Conservation (phyloP, 2,113 vertebrate genomes). For the Hemichromis elongatus region DNA sequence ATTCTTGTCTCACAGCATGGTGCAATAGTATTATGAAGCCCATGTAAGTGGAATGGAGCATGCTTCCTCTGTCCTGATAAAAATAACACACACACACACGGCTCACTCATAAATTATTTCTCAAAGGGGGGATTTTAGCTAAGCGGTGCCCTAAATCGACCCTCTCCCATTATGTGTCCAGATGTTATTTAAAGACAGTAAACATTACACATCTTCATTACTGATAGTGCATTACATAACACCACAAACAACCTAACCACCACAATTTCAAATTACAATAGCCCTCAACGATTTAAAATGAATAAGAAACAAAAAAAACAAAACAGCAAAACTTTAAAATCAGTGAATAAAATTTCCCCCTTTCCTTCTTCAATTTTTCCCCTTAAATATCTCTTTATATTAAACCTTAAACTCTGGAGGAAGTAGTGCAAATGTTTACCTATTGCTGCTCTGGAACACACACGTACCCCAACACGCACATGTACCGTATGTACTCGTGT, state of each 20-base stretch:
- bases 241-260: not conserved
- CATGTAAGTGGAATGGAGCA: slow-evolving; percentile 63
- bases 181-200: slow-evolving; percentile 24
- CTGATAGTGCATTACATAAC: fast-evolving
- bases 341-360: fast-evolving
- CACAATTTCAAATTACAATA: not conserved
- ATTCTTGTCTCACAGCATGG: slow-evolving; percentile 11
- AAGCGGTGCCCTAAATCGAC: slow-evolving; percentile 28
- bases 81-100: not conserved
- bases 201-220: not conserved
- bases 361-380: not conserved
- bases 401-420: not conserved
- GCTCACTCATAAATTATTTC: slow-evolving; percentile 60
- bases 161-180: slow-evolving; percentile 7
- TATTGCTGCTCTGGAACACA: not conserved
- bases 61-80: slow-evolving; percentile 40
- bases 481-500: too few species aligned
- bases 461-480: too few species aligned
- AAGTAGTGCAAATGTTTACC: not conserved
- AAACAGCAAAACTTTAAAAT: not conserved
- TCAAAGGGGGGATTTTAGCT: slow-evolving; percentile 55
- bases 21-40: slow-evolving; percentile 11
- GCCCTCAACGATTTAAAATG: not conserved
- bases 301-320: not conserved
- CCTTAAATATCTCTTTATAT: not conserved